Evolutionary conservation across 2,888 invertebrate species (phyloP).

Genomic region (Subacronicta megacephala): DNA sequence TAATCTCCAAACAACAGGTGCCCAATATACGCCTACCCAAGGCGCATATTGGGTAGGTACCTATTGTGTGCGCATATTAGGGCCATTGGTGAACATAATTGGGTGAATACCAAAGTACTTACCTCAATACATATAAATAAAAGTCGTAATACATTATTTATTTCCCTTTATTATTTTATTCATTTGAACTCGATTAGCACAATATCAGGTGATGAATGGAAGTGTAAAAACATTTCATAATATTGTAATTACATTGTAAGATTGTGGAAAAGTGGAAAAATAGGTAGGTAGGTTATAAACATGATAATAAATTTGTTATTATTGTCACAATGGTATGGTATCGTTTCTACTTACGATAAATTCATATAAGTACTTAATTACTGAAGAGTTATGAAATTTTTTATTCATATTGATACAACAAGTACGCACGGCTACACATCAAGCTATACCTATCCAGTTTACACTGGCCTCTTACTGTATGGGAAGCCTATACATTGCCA

Average conservation of each 20-base stretch:
- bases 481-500: no score
- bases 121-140: slow-evolving; percentile 11
- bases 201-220: slow-evolving; percentile 59
- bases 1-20: no score
- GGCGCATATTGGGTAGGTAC: no score
- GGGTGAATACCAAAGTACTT: neutral
- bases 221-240: slow-evolving; percentile 46
- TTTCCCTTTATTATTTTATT: slow-evolving; percentile 56
- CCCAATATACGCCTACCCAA: no score
- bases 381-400: no score
- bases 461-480: no score
- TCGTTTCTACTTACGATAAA: slow-evolving; percentile 36
- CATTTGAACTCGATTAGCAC: slow-evolving; percentile 66
- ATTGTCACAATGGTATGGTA: slow-evolving; percentile 74
- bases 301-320: slow-evolving; percentile 71
- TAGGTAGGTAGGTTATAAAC: slow-evolving; percentile 65
- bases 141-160: slow-evolving; percentile 18
- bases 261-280: slow-evolving; percentile 86
- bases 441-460: no score
- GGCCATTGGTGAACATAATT: neutral
- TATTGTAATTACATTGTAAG: slow-evolving; percentile 37
- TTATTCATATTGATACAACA: no score
- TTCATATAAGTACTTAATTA: no score
- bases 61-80: no score
- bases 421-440: no score